phyloP scores from a whole-genome alignment of 2,888 invertebrate species.

The Glaucopsyche alexis region DNA sequence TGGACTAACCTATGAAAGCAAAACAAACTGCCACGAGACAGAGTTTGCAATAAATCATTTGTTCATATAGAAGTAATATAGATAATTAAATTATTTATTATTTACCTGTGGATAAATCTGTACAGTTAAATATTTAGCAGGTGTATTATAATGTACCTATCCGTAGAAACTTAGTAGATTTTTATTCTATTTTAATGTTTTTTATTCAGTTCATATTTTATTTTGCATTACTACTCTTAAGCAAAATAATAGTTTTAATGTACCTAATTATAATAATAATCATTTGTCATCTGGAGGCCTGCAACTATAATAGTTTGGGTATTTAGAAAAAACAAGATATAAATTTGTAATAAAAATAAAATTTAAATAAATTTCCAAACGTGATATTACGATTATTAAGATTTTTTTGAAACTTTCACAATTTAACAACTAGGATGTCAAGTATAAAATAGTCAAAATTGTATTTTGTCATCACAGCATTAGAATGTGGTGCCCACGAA shows the following conservation, averaged over 20 bases:
- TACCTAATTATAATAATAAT: too few species aligned
- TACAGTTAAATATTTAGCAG: not conserved
- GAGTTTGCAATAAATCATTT: conserved; percentile 64
- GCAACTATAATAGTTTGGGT: too few species aligned
- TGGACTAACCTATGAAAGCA: conserved; percentile 60
- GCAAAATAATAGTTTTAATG: too few species aligned
- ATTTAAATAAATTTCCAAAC: not conserved
- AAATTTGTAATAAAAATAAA: too few species aligned
- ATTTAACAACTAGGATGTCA: conserved; percentile 14
- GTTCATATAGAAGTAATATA: conserved; percentile 40
- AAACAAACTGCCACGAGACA: conserved; percentile 75
- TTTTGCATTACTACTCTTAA: not conserved
- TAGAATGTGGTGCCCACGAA: conserved; percentile 88
- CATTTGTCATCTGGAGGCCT: too few species aligned
- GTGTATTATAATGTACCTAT: not conserved
- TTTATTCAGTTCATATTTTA: not conserved
- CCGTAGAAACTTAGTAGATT: conserved; percentile 4
- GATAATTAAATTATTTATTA: conserved; percentile 29
- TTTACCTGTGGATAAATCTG: conserved; percentile 32
- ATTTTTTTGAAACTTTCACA: not conserved
- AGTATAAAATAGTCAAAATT: not conserved
- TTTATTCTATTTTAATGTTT: conserved; percentile 28
- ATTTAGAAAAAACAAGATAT: too few species aligned
- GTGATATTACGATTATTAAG: not conserved
- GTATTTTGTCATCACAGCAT: conserved; percentile 78